Percentiles rank a stretch among this genome's conserved stretches.
Conservation (phyloP, 2,113 vertebrate species). For the Zosterops pallidus region DNA sequence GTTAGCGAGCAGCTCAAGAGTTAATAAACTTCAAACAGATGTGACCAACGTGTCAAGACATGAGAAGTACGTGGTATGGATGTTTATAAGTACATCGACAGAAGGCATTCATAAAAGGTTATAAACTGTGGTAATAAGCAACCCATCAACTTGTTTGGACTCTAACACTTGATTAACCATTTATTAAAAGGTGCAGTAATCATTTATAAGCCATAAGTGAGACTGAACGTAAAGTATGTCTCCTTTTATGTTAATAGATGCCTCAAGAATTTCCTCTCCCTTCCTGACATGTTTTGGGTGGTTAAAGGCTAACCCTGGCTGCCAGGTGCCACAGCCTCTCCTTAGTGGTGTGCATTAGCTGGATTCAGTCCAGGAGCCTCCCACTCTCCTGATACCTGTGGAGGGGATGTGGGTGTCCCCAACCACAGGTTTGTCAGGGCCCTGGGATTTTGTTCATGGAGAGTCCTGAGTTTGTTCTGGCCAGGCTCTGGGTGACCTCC, state of each 20-base stretch:
- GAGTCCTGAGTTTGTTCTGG: neutral
- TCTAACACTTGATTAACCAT: constrained; percentile 60
- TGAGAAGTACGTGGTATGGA: constrained; percentile 46
- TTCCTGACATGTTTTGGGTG: neutral
- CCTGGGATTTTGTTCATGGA: neutral
- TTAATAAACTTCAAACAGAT: constrained; percentile 55
- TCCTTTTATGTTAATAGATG: constrained; percentile 35
- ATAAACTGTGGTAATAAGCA: constrained; percentile 60
- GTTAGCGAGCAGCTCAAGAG: neutral
- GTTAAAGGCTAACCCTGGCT: constrained; percentile 36
- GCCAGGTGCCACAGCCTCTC: neutral
- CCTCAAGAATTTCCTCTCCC: constrained; percentile 41
- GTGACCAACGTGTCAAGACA: constrained; percentile 61
- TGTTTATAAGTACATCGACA: constrained; percentile 55
- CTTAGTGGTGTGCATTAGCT: neutral
- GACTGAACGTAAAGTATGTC: neutral
- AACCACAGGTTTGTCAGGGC: neutral
- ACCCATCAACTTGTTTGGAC: constrained; percentile 62
- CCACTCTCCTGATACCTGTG: neutral
- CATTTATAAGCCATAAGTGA: constrained; percentile 54
- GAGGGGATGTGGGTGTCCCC: fast-evolving
- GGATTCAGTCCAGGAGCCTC: neutral
- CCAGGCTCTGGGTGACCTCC: neutral
- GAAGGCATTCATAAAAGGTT: constrained; percentile 63
- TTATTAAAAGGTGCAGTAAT: constrained; percentile 60